Evolutionary conservation across 2,113 vertebrate species (phyloP).

Genomic region (Microtus montanus): DNA sequence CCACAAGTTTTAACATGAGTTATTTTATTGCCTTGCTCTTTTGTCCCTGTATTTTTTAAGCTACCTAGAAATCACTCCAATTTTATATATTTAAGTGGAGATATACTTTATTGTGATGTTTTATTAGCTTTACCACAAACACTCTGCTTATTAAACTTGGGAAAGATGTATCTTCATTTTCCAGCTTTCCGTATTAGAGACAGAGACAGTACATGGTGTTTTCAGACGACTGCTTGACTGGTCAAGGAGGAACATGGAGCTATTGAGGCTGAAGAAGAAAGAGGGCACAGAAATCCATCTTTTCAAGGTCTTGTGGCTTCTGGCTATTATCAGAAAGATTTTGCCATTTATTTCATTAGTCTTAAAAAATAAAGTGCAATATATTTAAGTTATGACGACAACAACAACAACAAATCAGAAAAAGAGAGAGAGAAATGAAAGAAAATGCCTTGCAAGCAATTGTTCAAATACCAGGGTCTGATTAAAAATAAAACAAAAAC

Average conservation of each 20-base stretch:
- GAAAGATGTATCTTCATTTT: slow-evolving; percentile 18
- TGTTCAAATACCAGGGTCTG: slow-evolving; percentile 27
- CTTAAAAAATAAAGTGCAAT: slow-evolving; percentile 15
- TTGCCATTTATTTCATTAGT: not conserved
- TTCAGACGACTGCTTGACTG: not conserved
- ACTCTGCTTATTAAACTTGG: not conserved
- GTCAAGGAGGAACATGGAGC: slow-evolving; percentile 17
- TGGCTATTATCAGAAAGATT: not conserved
- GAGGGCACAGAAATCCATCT: not conserved
- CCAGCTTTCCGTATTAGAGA: not conserved
- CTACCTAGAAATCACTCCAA: slow-evolving; percentile 20
- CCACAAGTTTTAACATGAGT: not conserved
- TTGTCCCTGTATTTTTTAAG: not conserved
- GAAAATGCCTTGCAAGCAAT: not conserved
- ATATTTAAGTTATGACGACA: not conserved
- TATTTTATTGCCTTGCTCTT: slow-evolving; percentile 16
- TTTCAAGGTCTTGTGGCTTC: not conserved
- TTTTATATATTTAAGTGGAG: slow-evolving; percentile 21
- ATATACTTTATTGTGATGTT: not conserved
- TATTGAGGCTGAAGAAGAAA: not conserved
- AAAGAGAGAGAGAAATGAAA: not conserved
- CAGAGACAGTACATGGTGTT: not conserved
- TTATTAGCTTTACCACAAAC: not conserved
- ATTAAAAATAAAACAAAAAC: not conserved
- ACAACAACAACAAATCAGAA: not conserved